phyloP scores from a whole-genome alignment of 2,888 invertebrate genomes.

The Campaea margaritaria region DNA sequence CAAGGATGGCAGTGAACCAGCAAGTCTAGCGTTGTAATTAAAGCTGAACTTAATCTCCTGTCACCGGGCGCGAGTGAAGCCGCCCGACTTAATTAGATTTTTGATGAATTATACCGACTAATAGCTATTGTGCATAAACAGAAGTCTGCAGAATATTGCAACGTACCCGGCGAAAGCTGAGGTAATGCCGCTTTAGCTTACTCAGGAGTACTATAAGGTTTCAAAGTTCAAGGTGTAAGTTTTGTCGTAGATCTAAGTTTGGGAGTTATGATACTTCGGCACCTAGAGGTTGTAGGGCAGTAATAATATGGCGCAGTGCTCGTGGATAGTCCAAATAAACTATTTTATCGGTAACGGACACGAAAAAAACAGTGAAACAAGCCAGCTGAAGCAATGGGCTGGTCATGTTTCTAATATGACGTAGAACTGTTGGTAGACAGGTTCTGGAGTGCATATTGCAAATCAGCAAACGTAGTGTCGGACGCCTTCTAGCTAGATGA shows the following conservation, averaged over 20 bases:
- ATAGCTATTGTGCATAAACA: slow-evolving; percentile 42
- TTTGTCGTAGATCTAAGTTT: slow-evolving; percentile 5
- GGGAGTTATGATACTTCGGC: background rate
- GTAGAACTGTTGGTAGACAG: no score
- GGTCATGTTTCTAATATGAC: no score
- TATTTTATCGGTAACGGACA: no score
- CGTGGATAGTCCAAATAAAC: no score
- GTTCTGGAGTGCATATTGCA: no score
- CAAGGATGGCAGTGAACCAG: slow-evolving; percentile 50
- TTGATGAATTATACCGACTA: slow-evolving; percentile 65
- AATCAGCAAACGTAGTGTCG: no score
- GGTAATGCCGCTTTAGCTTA: background rate
- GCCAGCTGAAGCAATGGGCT: no score
- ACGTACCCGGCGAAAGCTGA: background rate
- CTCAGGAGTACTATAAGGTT: background rate
- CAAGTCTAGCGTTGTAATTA: slow-evolving; percentile 69
- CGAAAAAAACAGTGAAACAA: no score
- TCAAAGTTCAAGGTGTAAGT: background rate
- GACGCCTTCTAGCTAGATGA: no score
- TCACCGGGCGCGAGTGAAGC: slow-evolving; percentile 62
- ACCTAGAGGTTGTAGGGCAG: background rate
- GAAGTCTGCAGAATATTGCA: slow-evolving; percentile 12
- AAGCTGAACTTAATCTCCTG: slow-evolving; percentile 77
- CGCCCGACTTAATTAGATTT: slow-evolving; percentile 71
- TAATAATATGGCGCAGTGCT: no score